These are phyloP conservation scores for Clanis bilineata DNA, from an alignment of 2,888 invertebrate species.

Conservation along the genomic window DNA sequence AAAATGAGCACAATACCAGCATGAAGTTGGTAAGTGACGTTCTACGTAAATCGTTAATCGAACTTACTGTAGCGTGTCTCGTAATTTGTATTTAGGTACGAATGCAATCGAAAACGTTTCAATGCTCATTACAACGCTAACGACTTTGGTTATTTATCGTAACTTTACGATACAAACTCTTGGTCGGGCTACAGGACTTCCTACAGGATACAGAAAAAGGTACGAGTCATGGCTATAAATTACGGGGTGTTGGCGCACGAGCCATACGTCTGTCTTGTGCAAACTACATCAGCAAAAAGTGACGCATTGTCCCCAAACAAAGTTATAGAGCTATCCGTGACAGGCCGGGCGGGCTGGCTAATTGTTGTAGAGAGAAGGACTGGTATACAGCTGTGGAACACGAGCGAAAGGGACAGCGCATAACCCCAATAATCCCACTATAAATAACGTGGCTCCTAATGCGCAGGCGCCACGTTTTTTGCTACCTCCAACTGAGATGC, in stretches of 20 bases:
- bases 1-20: too few relatives aligned
- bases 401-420: constrained; percentile 39
- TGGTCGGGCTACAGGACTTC: neutral
- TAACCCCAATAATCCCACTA: constrained; percentile 56
- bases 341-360: constrained; percentile 52
- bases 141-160: neutral
- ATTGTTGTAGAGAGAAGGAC: constrained; percentile 51
- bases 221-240: constrained; percentile 5
- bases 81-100: too few relatives aligned
- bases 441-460: constrained; percentile 70
- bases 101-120: too few relatives aligned
- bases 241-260: constrained; percentile 17
- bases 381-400: constrained; percentile 2
- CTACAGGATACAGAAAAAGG: neutral
- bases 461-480: constrained; percentile 71
- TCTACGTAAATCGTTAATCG: too few relatives aligned
- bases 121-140: too few relatives aligned
- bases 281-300: constrained; percentile 26
- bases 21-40: too few relatives aligned
- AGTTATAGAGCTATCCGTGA: constrained; percentile 44
- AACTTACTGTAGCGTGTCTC: too few relatives aligned
- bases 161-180: neutral
- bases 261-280: constrained; percentile 17
- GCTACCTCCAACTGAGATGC: constrained; percentile 36
- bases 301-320: constrained; percentile 27